Percentiles rank a stretch among this genome's conserved stretches.
These are phyloP conservation scores for Reinhardtius hippoglossoides DNA, from an alignment of 2,113 vertebrate species.

Conservation along the genomic window DNA sequence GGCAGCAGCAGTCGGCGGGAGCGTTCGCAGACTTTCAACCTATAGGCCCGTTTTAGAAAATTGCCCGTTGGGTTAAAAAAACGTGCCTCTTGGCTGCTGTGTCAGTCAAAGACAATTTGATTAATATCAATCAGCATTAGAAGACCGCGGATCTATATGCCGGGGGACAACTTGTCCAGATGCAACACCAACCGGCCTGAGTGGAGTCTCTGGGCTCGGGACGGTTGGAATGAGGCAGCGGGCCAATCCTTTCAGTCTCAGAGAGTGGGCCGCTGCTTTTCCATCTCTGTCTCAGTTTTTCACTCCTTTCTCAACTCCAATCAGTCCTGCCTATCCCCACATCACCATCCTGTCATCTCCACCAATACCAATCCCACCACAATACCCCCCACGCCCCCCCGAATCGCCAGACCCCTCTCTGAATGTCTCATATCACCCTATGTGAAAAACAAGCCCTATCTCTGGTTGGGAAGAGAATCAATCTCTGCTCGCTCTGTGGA, in stretches of 20 bases:
- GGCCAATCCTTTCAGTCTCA: slow-evolving; percentile 37
- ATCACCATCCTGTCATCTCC: slow-evolving; percentile 66
- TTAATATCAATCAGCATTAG: slow-evolving; percentile 76
- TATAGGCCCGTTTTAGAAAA: slow-evolving; percentile 62
- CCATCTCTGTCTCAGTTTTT: slow-evolving; percentile 71
- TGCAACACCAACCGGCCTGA: slow-evolving; percentile 29
- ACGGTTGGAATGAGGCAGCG: slow-evolving; percentile 35
- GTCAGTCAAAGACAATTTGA: slow-evolving; percentile 76
- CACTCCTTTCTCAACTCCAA: slow-evolving; percentile 66
- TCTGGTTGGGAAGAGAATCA: slow-evolving; percentile 70
- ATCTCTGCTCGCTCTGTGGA: slow-evolving; percentile 70
- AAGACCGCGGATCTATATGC: slow-evolving; percentile 65
- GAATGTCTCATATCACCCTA: slow-evolving; percentile 68
- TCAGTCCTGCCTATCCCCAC: slow-evolving; percentile 73
- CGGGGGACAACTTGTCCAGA: slow-evolving; percentile 51
- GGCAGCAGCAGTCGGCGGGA: slow-evolving; percentile 52
- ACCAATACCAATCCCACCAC: slow-evolving; percentile 61
- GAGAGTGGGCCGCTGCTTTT: slow-evolving; percentile 36
- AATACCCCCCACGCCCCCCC: not conserved
- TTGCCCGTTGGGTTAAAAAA: slow-evolving; percentile 69
- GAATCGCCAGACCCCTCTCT: slow-evolving; percentile 34
- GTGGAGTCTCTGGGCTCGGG: slow-evolving; percentile 30
- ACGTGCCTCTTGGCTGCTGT: slow-evolving; percentile 51
- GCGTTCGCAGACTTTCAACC: slow-evolving; percentile 54
- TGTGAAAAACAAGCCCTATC: slow-evolving; percentile 71